Evolutionary conservation across 2,113 vertebrate species (phyloP).

Genomic region (Chunga burmeisteri): DNA sequence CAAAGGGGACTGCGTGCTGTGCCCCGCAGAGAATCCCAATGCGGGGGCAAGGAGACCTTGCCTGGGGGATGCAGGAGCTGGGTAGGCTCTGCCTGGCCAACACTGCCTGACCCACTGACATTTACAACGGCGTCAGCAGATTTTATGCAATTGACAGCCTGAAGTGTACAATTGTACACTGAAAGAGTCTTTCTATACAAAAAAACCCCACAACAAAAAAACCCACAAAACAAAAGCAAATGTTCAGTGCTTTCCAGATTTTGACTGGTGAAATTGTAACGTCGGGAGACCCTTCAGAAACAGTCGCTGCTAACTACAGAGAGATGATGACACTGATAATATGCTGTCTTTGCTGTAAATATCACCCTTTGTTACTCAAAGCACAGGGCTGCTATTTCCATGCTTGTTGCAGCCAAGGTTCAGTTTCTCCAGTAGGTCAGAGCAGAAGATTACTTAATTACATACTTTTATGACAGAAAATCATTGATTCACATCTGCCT

Average conservation of each 20-base stretch:
- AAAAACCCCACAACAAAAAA: not conserved
- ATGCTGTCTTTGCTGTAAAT: constrained; percentile 1
- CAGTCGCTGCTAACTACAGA: not conserved
- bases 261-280: not conserved
- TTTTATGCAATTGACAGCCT: not conserved
- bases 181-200: not conserved
- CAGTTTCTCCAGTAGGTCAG: not conserved
- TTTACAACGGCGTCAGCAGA: not conserved
- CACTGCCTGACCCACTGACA: not conserved
- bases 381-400: not conserved
- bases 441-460: constrained; percentile 13
- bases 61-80: not conserved
- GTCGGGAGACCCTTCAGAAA: not conserved
- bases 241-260: not conserved
- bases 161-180: not conserved
- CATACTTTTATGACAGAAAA: not conserved
- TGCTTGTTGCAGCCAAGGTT: not conserved
- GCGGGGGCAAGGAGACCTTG: not conserved
- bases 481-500: not conserved
- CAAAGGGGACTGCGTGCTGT: not conserved
- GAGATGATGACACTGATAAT: constrained; percentile 31
- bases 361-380: constrained; percentile 17
- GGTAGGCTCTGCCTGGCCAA: not conserved
- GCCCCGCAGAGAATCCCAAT: not conserved
- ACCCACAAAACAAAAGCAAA: not conserved